Base-by-base conservation (phyloP, 2,888 invertebrate species). In the Cephus spinipes region DNA sequence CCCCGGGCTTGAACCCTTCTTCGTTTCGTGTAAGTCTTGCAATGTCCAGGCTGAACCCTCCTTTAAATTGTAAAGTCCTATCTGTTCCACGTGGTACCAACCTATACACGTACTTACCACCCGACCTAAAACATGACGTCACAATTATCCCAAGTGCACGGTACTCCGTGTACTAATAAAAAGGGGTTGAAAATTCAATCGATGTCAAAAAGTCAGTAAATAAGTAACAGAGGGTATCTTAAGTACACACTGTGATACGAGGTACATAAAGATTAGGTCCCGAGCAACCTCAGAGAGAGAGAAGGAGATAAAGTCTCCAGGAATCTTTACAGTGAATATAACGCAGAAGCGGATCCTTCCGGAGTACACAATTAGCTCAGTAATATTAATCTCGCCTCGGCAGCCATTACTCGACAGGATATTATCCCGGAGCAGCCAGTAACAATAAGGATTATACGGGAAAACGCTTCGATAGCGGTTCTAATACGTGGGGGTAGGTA, bases 1-100 rank as follows among this genome's bases (percentile, higher is more conserved):
- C 90, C 90, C 84, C 87, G 86, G 87, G 86, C 87, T 89, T 88
- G 86, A 86, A 89, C 88, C 89, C 88, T 88, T 87, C 89, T 88
- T 88, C 85, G 85, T 86, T 78, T 81, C 77, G 74, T 2, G 40
- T 40, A 40, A 40, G 40, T 40, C 40, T 40, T 40, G 15, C 40
- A 40, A 15, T 40, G 40, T 40, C 40, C 40, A 40, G 40, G 15
- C 6, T 15, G 40, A 15, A 40, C 40, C 40, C 40, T 40, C 40
- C 40, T 40, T 40, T 40, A 40, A 40, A 40, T 40, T 40, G 40
- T 40, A 15, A 40, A 40, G 15, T 40, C 40, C 40, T 40, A 40
- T 40, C 40, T 40, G 15, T 15, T 40, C 40, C 40, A 40, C 40
- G 40, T 40, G 40, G 40, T 40, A 15, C 40, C 40, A 40, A 6